Percentiles rank a stretch among this genome's conserved stretches.
phyloP scores from a whole-genome alignment of 2,888 invertebrate genomes.

The Troides aeacus region DNA sequence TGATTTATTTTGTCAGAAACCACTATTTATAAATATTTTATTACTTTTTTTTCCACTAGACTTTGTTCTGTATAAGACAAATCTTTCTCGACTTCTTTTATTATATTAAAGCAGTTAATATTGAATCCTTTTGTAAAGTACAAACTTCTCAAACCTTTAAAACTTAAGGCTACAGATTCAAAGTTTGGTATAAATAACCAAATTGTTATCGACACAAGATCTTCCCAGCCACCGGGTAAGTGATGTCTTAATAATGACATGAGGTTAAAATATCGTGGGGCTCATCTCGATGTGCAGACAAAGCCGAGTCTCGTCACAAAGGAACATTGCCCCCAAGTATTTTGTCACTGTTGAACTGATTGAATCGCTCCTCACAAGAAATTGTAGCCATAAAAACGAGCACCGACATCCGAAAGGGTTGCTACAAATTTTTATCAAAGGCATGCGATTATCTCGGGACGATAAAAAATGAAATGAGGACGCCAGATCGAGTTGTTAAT shows the following conservation, averaged over 20 bases:
- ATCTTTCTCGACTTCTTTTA: background rate
- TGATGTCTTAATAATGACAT: slow-evolving; percentile 78
- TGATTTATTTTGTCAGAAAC: slow-evolving; percentile 46
- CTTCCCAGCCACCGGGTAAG: slow-evolving; percentile 76
- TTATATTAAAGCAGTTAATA: background rate
- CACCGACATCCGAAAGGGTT: slow-evolving; percentile 58
- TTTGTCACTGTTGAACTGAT: slow-evolving; percentile 78
- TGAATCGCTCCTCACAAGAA: slow-evolving; percentile 63
- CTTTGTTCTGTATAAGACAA: background rate
- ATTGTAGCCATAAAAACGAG: slow-evolving; percentile 54
- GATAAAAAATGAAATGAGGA: slow-evolving; percentile 55
- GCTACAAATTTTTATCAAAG: slow-evolving; percentile 63
- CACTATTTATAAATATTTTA: background rate
- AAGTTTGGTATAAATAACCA: slow-evolving; percentile 61
- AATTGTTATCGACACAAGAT: slow-evolving; percentile 62
- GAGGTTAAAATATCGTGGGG: slow-evolving; percentile 74
- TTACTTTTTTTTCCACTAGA: background rate
- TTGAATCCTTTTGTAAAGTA: background rate
- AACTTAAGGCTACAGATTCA: slow-evolving; percentile 17
- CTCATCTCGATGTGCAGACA: slow-evolving; percentile 62
- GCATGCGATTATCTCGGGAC: slow-evolving; percentile 56
- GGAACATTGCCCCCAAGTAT: slow-evolving; percentile 66
- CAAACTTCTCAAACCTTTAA: background rate
- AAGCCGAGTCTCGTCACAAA: slow-evolving; percentile 68
- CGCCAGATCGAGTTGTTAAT: slow-evolving; percentile 54